These are phyloP conservation scores for Nemapogon koenigi DNA, from an alignment of 2,888 invertebrate genomes.

Conservation along the genomic window DNA sequence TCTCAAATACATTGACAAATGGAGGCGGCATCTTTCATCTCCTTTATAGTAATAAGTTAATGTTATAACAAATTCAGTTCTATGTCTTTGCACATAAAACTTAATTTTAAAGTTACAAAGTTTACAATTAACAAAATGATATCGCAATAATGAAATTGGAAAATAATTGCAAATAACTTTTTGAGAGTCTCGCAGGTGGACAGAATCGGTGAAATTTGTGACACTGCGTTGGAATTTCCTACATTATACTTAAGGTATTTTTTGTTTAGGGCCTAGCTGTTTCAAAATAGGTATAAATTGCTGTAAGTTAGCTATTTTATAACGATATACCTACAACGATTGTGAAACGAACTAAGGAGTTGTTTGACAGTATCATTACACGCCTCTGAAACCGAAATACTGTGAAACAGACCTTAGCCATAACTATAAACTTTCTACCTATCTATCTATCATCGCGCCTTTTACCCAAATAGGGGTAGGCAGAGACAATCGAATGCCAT, in stretches of 20 bases:
- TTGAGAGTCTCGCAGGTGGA: constrained; percentile 31
- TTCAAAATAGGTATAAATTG: no score
- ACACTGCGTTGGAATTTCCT: neutral
- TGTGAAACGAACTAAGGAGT: no score
- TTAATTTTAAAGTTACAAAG: neutral
- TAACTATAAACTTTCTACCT: no score
- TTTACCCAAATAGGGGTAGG: no score
- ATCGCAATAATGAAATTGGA: constrained; percentile 54
- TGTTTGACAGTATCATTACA: no score
- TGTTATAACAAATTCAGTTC: neutral
- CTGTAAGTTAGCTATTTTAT: no score
- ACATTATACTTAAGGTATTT: neutral
- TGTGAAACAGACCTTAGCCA: no score
- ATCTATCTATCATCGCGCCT: no score
- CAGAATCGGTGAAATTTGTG: neutral
- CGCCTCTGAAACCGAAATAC: no score
- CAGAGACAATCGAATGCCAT: no score
- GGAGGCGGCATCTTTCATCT: constrained; percentile 60
- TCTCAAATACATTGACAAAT: constrained; percentile 8
- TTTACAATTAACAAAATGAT: constrained; percentile 31
- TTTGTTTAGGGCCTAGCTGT: neutral
- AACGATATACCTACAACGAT: no score
- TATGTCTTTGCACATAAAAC: neutral
- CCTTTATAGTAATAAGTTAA: constrained; percentile 27
- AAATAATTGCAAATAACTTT: constrained; percentile 57